Evolutionary conservation across 1,140 invertebrate genomes (phyloP).

Genomic region (Sitodiplosis mosellana): DNA sequence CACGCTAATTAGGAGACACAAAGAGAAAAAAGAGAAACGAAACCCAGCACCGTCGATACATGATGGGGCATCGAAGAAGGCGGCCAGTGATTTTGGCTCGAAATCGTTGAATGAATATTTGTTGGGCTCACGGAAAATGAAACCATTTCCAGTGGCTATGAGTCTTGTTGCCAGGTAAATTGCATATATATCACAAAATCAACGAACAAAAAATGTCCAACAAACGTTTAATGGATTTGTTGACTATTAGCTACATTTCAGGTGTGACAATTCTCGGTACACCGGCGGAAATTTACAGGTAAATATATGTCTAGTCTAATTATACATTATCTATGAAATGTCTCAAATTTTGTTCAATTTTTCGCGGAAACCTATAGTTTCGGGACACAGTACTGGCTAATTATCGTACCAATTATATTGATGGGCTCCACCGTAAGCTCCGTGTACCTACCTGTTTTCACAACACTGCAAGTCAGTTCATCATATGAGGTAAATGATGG

Average conservation of each 20-base stretch:
- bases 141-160: constrained; percentile 62
- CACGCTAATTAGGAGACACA: constrained; percentile 8
- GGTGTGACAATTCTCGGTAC: constrained; percentile 76
- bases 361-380: constrained; percentile 66
- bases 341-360: too few species aligned
- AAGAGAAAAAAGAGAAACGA: constrained; percentile 25
- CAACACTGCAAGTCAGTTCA: constrained; percentile 53
- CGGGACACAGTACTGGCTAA: constrained; percentile 64
- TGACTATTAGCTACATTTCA: constrained; percentile 53
- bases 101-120: constrained; percentile 44
- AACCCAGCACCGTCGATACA: constrained; percentile 12
- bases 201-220: neutral
- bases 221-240: constrained; percentile 5
- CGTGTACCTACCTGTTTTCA: constrained; percentile 72
- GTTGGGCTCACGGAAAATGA: constrained; percentile 48
- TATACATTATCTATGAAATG: too few species aligned
- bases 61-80: constrained; percentile 2
- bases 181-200: constrained; percentile 3
- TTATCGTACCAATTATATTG: constrained; percentile 43
- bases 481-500: constrained; percentile 53
- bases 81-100: constrained; percentile 25
- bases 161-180: constrained; percentile 58
- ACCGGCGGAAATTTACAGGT: too few species aligned
- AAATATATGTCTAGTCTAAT: too few species aligned
- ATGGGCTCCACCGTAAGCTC: constrained; percentile 45